A percentile compares a stretch with the other conserved stretches of the same genome.
Conservation (phyloP, 2,113 vertebrate species). For the Chloroceryle aenea region DNA sequence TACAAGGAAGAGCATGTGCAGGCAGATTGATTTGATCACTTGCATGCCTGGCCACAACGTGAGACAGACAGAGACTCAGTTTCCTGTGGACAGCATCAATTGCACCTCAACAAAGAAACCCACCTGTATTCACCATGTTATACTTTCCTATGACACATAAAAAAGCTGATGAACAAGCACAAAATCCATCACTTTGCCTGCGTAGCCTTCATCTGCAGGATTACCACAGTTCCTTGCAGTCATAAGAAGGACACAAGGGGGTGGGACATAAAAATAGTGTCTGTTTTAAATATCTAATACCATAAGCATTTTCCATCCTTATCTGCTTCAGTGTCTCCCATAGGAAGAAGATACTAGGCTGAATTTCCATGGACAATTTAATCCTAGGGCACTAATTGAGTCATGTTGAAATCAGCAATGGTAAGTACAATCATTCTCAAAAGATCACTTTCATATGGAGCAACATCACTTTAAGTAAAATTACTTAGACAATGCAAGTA, state of each 20-base stretch:
- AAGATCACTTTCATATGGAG: not conserved
- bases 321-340: not conserved
- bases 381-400: not conserved
- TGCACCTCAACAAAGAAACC: not conserved
- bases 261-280: not conserved
- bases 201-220: not conserved
- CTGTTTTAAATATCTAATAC: not conserved
- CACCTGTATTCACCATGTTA: not conserved
- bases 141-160: rapidly evolving
- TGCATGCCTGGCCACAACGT: not conserved
- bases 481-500: not conserved
- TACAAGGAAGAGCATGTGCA: not conserved
- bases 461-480: not conserved
- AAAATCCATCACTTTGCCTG: not conserved
- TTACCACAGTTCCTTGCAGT: not conserved
- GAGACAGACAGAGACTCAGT: not conserved
- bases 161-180: not conserved
- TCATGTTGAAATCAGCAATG: not conserved
- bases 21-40: not conserved
- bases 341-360: not conserved
- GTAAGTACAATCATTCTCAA: not conserved
- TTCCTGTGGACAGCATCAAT: not conserved
- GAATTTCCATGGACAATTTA: not conserved
- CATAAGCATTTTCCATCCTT: not conserved
- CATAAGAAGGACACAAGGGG: not conserved